phyloP scores from a whole-genome alignment of 2,888 invertebrate genomes.

The Xanthostigma xanthostigma region DNA sequence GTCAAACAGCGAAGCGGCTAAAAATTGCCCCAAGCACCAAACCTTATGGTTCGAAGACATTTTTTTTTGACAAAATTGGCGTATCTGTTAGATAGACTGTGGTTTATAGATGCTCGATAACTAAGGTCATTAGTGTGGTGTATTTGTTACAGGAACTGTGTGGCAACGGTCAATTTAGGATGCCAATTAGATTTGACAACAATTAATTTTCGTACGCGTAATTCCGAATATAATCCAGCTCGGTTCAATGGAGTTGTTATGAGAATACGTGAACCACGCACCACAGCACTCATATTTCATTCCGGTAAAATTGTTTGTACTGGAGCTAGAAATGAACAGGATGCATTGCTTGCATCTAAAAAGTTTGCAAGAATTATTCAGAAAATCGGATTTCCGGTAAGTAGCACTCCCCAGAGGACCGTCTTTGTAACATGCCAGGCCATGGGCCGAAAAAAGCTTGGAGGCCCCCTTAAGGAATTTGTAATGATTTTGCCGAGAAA shows the following conservation, averaged over 20 bases:
- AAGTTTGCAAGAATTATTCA: conserved; percentile 74
- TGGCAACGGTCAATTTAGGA: conserved; percentile 61
- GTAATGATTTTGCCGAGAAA: too few species aligned
- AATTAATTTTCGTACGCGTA: conserved; percentile 64
- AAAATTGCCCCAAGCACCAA: background rate
- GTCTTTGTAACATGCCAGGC: too few species aligned
- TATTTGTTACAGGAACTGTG: conserved; percentile 51
- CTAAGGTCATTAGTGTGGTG: too few species aligned
- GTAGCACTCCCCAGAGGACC: conserved; percentile 15
- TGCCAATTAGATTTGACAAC: conserved; percentile 55
- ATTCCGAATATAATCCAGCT: conserved; percentile 71
- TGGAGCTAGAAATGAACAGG: conserved; percentile 62
- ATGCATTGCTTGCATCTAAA: conserved; percentile 59
- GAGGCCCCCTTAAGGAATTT: too few species aligned
- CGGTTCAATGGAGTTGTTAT: conserved; percentile 72
- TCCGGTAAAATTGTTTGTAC: conserved; percentile 75
- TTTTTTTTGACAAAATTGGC: background rate
- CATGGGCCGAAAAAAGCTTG: too few species aligned
- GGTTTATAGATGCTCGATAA: too few species aligned
- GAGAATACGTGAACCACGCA: conserved; percentile 65
- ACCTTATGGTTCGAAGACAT: conserved; percentile 10
- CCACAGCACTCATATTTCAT: conserved; percentile 59
- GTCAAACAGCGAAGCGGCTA: too few species aligned
- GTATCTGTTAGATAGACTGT: too few species aligned
- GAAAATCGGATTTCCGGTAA: conserved; percentile 61